Percentiles rank a stretch among this genome's conserved stretches.
Conservation (phyloP, 1,140 invertebrate genomes). For the Bombus turneri region DNA sequence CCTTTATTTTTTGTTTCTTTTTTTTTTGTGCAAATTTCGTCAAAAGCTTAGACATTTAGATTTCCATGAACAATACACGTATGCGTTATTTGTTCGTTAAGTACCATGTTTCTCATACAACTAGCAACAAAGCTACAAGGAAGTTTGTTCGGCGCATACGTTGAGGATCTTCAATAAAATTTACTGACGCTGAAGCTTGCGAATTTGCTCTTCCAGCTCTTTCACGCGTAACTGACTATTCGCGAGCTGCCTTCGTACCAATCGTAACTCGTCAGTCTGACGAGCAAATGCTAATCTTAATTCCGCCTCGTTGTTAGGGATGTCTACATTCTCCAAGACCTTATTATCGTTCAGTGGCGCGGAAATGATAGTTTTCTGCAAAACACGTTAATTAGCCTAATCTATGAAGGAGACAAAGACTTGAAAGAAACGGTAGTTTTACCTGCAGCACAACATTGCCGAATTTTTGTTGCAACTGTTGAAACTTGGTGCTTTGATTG, state of each 20-base stretch:
- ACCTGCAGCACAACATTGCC: conserved; percentile 83
- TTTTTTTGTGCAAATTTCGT: conserved; percentile 5
- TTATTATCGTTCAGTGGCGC: conserved; percentile 77
- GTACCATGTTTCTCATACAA: conserved; percentile 48
- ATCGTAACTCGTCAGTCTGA: conserved; percentile 90
- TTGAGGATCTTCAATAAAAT: neutral
- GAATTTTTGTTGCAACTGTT: conserved; percentile 88
- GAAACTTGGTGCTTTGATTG: conserved; percentile 90
- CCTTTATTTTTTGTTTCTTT: too few species aligned
- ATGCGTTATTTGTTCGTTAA: conserved; percentile 35
- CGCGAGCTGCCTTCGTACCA: conserved; percentile 88
- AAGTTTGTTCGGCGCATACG: conserved; percentile 41
- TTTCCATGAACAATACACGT: conserved; percentile 18
- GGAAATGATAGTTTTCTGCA: conserved; percentile 75
- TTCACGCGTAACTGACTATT: conserved; percentile 89
- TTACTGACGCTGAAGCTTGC: conserved; percentile 82
- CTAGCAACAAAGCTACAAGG: conserved; percentile 57
- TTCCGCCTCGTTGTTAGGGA: conserved; percentile 83
- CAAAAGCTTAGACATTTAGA: conserved; percentile 42
- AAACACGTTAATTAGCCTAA: neutral
- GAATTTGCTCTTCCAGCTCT: conserved; percentile 89
- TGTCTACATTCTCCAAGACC: conserved; percentile 74
- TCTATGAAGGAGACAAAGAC: neutral
- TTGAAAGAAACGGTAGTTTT: conserved; percentile 33
- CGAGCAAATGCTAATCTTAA: conserved; percentile 88